phyloP scores from a whole-genome alignment of 2,113 vertebrate genomes.

The Halcyon senegalensis region DNA sequence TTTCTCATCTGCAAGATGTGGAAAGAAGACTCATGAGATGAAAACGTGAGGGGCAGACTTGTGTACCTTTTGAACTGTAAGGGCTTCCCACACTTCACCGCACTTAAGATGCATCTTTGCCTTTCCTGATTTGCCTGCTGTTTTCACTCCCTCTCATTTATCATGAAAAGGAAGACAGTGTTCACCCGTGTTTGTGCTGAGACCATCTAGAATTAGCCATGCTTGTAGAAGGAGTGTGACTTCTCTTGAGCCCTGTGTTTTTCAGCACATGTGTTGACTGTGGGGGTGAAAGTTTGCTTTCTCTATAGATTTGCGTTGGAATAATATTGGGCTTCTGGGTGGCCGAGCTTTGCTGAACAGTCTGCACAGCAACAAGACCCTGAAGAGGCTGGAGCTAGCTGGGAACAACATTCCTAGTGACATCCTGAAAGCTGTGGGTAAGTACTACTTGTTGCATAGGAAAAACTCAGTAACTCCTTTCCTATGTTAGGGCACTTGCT shows the following conservation, averaged over 20 bases:
- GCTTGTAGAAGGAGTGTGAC: background rate
- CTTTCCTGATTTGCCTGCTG: background rate
- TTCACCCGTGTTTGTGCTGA: background rate
- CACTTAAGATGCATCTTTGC: background rate
- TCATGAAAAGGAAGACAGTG: background rate
- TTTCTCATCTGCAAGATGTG: background rate
- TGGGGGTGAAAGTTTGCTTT: background rate
- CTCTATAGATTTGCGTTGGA: conserved; percentile 91
- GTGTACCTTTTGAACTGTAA: background rate
- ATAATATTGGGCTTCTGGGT: conserved; percentile 91
- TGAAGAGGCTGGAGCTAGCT: conserved; percentile 86
- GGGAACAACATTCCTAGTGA: conserved; percentile 94
- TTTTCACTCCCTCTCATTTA: background rate
- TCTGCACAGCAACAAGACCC: conserved; percentile 84
- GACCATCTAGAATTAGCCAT: background rate
- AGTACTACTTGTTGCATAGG: background rate
- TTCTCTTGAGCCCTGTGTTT: background rate
- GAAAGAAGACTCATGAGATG: background rate
- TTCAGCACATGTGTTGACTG: background rate
- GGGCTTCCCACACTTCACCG: background rate
- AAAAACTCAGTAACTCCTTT: background rate
- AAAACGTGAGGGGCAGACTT: background rate
- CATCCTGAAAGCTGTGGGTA: conserved; percentile 88
- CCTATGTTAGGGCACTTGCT: background rate
- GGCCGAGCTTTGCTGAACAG: conserved; percentile 86